Conservation (phyloP, 2,888 invertebrate species). For the Acleris literana region DNA sequence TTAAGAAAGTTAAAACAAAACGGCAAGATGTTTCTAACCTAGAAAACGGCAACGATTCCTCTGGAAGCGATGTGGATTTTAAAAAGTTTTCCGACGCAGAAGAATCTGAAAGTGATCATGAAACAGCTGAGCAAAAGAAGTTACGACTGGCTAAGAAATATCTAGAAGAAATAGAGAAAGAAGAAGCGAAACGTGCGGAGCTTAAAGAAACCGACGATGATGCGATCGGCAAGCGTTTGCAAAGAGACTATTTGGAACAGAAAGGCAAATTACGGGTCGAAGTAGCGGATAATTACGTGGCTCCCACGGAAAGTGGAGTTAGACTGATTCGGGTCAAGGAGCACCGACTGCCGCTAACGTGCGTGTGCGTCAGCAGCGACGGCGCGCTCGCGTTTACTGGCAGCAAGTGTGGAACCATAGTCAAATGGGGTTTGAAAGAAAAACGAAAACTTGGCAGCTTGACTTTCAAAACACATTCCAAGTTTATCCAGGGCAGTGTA, state of each 20-base stretch:
- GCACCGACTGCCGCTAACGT: slow-evolving; percentile 91
- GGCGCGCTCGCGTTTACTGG: slow-evolving; percentile 90
- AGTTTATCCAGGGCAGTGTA: slow-evolving; percentile 78
- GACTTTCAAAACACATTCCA: slow-evolving; percentile 74
- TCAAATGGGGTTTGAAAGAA: slow-evolving; percentile 92
- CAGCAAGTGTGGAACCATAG: slow-evolving; percentile 93
- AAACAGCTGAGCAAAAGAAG: slow-evolving; percentile 96
- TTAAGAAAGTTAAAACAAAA: slow-evolving; percentile 66
- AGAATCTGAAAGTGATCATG: slow-evolving; percentile 85
- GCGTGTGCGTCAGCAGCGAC: slow-evolving; percentile 90
- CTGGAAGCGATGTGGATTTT: slow-evolving; percentile 86
- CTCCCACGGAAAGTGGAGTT: slow-evolving; percentile 62
- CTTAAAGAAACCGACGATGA: slow-evolving; percentile 85
- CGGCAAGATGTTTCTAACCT: slow-evolving; percentile 68
- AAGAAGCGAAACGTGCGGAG: slow-evolving; percentile 88
- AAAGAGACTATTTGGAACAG: slow-evolving; percentile 93
- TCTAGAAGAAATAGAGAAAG: slow-evolving; percentile 92
- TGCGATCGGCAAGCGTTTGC: slow-evolving; percentile 89
- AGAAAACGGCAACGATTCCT: slow-evolving; percentile 85
- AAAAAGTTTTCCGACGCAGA: slow-evolving; percentile 78
- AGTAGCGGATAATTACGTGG: slow-evolving; percentile 85
- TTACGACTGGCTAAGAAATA: slow-evolving; percentile 95
- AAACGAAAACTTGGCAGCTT: slow-evolving; percentile 84
- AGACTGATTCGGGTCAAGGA: slow-evolving; percentile 88
- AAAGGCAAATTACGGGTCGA: slow-evolving; percentile 90